Conservation (phyloP, 2,888 invertebrate species). For the Spisula subtruncata region DNA sequence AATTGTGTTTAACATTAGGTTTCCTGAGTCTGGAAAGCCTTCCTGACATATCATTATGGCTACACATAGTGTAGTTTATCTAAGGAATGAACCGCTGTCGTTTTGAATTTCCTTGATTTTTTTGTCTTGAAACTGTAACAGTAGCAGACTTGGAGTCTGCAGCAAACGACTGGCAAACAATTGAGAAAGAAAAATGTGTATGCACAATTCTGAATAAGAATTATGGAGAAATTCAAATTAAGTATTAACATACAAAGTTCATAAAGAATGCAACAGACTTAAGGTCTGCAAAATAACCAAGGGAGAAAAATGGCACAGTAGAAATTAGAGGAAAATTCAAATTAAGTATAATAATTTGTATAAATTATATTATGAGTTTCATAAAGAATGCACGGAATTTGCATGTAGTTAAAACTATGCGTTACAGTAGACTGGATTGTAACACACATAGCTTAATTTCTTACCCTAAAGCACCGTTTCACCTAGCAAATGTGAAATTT, state of each 20-base stretch:
- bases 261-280: background rate
- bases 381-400: background rate
- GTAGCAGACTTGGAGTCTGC: background rate
- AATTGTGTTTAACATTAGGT: slow-evolving; percentile 33
- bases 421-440: background rate
- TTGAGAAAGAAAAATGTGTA: background rate
- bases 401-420: background rate
- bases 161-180: background rate
- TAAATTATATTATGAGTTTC: too few species aligned
- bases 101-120: slow-evolving; percentile 41
- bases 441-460: too few species aligned
- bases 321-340: background rate
- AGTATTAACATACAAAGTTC: background rate
- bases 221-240: background rate
- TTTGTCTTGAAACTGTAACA: slow-evolving; percentile 1
- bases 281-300: background rate
- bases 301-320: background rate
- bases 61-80: slow-evolving; percentile 35
- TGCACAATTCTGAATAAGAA: background rate
- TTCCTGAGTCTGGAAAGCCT: slow-evolving; percentile 20
- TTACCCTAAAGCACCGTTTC: background rate
- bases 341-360: too few species aligned
- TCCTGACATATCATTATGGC: slow-evolving; percentile 33
- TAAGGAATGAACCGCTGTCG: slow-evolving; percentile 31
- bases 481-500: background rate